Conservation (phyloP, 2,797 vertebrate species). For the Sebastes taczanowskii region DNA sequence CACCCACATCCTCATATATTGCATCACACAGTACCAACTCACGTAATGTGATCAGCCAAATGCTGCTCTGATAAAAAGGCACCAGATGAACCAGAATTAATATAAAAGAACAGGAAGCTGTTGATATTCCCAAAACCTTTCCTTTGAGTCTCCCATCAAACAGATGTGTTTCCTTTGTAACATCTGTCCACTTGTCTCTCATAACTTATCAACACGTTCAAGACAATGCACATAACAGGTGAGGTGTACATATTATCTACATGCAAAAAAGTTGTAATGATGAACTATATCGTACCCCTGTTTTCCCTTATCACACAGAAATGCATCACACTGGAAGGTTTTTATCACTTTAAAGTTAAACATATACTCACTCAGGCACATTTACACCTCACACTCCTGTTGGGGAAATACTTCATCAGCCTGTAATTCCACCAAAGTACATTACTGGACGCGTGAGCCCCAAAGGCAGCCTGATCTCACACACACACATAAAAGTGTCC, state of each 20-base stretch:
- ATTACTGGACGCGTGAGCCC: slow-evolving; percentile 22
- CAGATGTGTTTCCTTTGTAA: neutral
- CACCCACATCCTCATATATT: neutral
- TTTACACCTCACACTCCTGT: slow-evolving; percentile 26
- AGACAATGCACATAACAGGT: neutral
- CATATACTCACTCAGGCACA: slow-evolving; percentile 37
- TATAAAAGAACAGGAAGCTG: neutral
- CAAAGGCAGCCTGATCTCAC: slow-evolving; percentile 49
- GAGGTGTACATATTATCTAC: neutral
- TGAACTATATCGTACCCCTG: neutral
- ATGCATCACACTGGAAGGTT: neutral
- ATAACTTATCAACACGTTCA: neutral
- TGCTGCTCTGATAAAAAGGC: neutral
- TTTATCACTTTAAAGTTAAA: neutral
- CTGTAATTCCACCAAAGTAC: slow-evolving; percentile 32
- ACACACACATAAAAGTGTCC: slow-evolving; percentile 15
- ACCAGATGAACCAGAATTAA: neutral
- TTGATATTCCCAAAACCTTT: neutral
- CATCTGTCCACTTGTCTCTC: slow-evolving; percentile 4
- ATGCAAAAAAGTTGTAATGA: neutral
- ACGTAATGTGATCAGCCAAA: neutral
- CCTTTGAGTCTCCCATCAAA: slow-evolving; percentile 2
- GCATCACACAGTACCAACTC: neutral
- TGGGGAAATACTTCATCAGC: slow-evolving; percentile 20
- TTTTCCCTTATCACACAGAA: neutral